Evolutionary conservation across 2,888 invertebrate species (phyloP), one percentile per base, ranked within the genome.

Genomic region (Diploptera punctata): DNA sequence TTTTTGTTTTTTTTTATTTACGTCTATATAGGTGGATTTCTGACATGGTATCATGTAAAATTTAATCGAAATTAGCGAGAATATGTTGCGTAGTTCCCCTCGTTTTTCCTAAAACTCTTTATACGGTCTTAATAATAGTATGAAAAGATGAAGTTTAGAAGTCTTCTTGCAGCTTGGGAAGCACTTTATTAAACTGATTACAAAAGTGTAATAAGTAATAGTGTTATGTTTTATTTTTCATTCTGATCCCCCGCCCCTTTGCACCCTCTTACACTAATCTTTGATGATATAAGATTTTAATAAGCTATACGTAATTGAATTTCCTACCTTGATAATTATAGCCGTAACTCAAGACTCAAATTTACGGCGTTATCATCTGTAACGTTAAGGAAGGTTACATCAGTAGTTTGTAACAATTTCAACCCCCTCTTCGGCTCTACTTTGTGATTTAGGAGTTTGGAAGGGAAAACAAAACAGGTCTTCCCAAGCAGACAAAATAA

Each of bases 231-330:
- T 19, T 54, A 19, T 54, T 57, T n/a, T n/a, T n/a, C n/a, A n/a
- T n/a, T n/a, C n/a, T n/a, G n/a, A n/a, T n/a, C n/a, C n/a, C n/a
- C n/a, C 29, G 10, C 33, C 29, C 29, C 57, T 16, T 57, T n/a
- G n/a, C n/a, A n/a, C n/a, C 3, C 29, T 4, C 31, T 57, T 16
- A 4, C 10, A 57, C 29, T 57, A 57, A 57, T 57, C 57, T 31
- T 9, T 57, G 31, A 29, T 31, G 57, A 57, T 29, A 57, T 57
- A 57, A 57, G 57, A 57, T 57, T 57, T 57, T 57, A 57, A 57
- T 57, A 57, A 57, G 29, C 57, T 57, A 29, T 19, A 13, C 57
- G 10, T 57, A 57, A 57, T 57, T 57, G 57, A 29, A 57, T 57
- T 57, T 57, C 57, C 57, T 57, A 29, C 2, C n/a, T 2, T 29